Evolutionary conservation across 2,113 vertebrate genomes (phyloP).

Genomic region (Sialia sialis): DNA sequence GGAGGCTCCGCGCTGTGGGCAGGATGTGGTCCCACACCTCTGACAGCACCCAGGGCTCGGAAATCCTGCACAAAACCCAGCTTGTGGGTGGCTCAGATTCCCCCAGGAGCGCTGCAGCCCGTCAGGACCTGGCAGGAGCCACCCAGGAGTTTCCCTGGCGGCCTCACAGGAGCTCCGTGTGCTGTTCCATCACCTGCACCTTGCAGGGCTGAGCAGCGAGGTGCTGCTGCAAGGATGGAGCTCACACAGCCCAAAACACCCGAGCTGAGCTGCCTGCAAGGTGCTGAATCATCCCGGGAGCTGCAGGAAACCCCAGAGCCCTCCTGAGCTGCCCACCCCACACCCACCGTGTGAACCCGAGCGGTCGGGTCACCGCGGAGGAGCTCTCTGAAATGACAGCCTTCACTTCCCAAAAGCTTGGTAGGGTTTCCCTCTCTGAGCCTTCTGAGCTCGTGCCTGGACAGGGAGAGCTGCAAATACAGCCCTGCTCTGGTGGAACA

Average conservation of each 20-base stretch:
- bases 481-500: not conserved
- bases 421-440: not conserved
- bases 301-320: not conserved
- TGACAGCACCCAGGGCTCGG: not conserved
- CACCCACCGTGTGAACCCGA: not conserved
- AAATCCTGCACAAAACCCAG: not conserved
- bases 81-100: not conserved
- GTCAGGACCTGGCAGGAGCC: not conserved
- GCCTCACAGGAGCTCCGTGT: accelerated
- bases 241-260: accelerated
- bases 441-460: not conserved
- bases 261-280: not conserved
- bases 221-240: not conserved
- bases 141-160: not conserved
- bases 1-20: accelerated
- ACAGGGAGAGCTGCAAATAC: accelerated
- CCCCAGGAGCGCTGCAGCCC: not conserved
- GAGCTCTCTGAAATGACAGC: not conserved
- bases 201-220: not conserved
- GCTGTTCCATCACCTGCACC: accelerated
- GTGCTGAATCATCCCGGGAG: not conserved
- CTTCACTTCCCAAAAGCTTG: not conserved
- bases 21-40: conserved; percentile 35
- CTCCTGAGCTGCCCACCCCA: not conserved
- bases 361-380: not conserved